These are phyloP conservation scores for Solenopsis invicta DNA, from an alignment of 1,140 invertebrate genomes.

Conservation along the genomic window DNA sequence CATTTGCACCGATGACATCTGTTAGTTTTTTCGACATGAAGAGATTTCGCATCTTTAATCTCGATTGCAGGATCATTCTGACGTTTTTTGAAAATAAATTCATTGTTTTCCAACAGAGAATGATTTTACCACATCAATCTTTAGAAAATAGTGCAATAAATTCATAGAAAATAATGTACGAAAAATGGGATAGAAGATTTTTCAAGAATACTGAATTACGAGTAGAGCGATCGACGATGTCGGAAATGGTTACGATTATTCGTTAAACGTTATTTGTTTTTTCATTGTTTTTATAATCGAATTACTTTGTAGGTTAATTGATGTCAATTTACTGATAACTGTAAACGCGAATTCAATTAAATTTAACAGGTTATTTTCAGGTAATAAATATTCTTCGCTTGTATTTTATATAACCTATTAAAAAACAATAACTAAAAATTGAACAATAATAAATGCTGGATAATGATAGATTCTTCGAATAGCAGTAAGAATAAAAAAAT, in stretches of 20 bases:
- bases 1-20: slow-evolving; percentile 5
- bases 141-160: not conserved
- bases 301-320: too few relatives aligned
- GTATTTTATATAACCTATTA: not conserved
- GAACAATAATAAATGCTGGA: too few relatives aligned
- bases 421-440: not conserved
- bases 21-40: not conserved
- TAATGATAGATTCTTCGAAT: too few relatives aligned
- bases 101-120: not conserved
- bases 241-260: too few relatives aligned
- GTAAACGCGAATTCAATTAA: not conserved
- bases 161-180: not conserved
- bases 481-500: not conserved
- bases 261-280: not conserved
- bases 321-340: too few relatives aligned
- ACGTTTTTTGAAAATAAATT: not conserved
- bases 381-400: not conserved
- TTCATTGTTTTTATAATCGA: not conserved
- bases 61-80: not conserved
- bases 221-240: not conserved
- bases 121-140: not conserved
- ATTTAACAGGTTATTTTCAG: not conserved
- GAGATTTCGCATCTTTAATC: not conserved
- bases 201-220: not conserved
- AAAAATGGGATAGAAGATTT: not conserved